Evolutionary conservation across 53 echinoderm and acorn worm species (phyloP), one percentile per base, ranked within the genome.

Genomic region (Zoroaster sp.): DNA sequence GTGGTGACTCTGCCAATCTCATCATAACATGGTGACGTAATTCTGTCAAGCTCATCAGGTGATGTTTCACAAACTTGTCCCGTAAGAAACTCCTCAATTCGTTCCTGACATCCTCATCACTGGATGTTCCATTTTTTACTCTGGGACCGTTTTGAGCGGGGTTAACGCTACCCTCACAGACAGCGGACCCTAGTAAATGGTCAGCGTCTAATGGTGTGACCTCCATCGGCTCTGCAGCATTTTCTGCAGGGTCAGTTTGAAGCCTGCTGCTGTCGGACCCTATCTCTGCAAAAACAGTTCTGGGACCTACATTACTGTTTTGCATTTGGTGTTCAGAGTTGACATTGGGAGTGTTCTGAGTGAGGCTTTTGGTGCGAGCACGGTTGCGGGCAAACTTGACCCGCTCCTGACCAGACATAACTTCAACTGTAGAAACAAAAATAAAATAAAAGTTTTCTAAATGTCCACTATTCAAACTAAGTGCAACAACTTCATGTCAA

Each of bases 391-490:
- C 94, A 3, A 51, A 63, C 87, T 96, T 93, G 15, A 94, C 90
- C n/a, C 93, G 82, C 40, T 96, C 96, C 25, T 92, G 73, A 36
- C 96, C 96, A 15, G 92, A 83, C 38, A 94, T 90, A 4, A 96
- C 87, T 77, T 96, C 96, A 80, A 94, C 94, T 92, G 59, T 6
- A 78, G 20, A 30, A 21, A 38, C 5, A 66, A 72, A 51, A 8
- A 52, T 38, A 49, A 52, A 32, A n/a, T n/a, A n/a, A n/a, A n/a
- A n/a, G n/a, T n/a, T n/a, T n/a, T n/a, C n/a, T n/a, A n/a, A n/a
- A n/a, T n/a, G n/a, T n/a, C n/a, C n/a, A n/a, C n/a, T n/a, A n/a
- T n/a, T n/a, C n/a, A n/a, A n/a, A n/a, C n/a, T n/a, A n/a, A n/a
- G n/a, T n/a, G n/a, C n/a, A n/a, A n/a, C n/a, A n/a, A n/a, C n/a